Percentiles rank a stretch among this genome's conserved stretches.
phyloP scores from a whole-genome alignment of 2,797 vertebrate species.

The Myoxocephalus aenaeus region DNA sequence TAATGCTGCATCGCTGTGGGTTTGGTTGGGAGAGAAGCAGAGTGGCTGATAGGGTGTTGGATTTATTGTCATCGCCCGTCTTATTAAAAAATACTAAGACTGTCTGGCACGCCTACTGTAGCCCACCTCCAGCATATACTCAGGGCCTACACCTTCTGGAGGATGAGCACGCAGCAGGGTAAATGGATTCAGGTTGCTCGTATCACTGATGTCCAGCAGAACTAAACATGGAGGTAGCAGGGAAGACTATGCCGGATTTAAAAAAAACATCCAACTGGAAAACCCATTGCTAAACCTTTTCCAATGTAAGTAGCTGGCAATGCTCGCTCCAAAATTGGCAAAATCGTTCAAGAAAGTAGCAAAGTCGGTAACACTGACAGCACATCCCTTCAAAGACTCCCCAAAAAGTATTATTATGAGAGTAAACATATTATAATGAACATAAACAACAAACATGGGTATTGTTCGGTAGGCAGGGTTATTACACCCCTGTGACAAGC shows the following conservation, averaged over 20 bases:
- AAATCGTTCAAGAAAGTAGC: neutral
- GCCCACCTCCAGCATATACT: slow-evolving; percentile 29
- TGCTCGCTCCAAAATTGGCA: neutral
- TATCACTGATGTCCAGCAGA: slow-evolving; percentile 2
- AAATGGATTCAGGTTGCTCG: slow-evolving; percentile 16
- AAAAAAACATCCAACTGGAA: too few relatives aligned
- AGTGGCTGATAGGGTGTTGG: slow-evolving; percentile 78
- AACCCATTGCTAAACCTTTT: too few relatives aligned
- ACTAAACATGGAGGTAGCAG: slow-evolving; percentile 24
- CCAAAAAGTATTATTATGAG: neutral
- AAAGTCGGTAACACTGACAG: neutral
- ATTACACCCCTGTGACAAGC: too few relatives aligned
- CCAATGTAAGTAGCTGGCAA: too few relatives aligned
- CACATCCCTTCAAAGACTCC: neutral
- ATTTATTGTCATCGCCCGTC: slow-evolving; percentile 83
- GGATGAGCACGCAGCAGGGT: slow-evolving; percentile 36
- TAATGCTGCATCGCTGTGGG: slow-evolving; percentile 75
- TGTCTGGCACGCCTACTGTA: slow-evolving; percentile 53
- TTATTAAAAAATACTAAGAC: slow-evolving; percentile 81
- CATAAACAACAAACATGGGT: too few relatives aligned
- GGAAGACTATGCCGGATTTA: neutral
- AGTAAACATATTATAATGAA: neutral
- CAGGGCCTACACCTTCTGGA: slow-evolving; percentile 12
- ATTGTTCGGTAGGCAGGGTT: too few relatives aligned
- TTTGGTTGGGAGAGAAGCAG: slow-evolving; percentile 55